These are phyloP conservation scores for Sebastes vulpes DNA, from an alignment of 2,797 vertebrate species.

Conservation along the genomic window DNA sequence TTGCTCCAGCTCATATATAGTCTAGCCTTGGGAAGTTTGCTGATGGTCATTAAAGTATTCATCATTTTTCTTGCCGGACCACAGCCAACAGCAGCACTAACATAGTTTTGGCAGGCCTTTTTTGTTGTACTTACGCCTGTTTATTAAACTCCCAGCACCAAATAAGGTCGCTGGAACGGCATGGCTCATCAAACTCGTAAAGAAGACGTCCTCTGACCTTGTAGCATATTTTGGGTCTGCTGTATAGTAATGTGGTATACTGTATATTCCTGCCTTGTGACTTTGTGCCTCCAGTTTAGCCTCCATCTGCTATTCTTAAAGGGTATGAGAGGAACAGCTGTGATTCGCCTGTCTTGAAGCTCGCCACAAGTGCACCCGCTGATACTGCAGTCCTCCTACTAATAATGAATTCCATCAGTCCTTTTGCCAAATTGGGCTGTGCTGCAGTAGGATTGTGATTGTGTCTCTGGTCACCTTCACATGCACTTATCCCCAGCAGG, in stretches of 20 bases:
- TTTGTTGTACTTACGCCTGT: background rate
- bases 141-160: background rate
- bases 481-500: background rate
- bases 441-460: background rate
- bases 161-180: background rate
- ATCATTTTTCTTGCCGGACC: background rate
- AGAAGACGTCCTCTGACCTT: background rate
- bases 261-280: background rate
- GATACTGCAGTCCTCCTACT: background rate
- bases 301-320: background rate
- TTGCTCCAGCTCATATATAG: background rate
- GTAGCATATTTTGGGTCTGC: background rate
- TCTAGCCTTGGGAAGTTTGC: background rate
- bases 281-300: background rate
- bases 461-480: background rate
- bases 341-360: conserved; percentile 2
- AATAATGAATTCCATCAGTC: background rate
- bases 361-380: background rate
- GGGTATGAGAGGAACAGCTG: background rate
- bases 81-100: background rate
- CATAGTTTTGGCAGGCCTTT: background rate
- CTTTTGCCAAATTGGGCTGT: conserved; percentile 2
- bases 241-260: background rate
- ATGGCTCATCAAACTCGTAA: background rate
- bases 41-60: background rate